Base-by-base conservation (phyloP, 2,797 vertebrate genomes). In the Champsocephalus esox region DNA sequence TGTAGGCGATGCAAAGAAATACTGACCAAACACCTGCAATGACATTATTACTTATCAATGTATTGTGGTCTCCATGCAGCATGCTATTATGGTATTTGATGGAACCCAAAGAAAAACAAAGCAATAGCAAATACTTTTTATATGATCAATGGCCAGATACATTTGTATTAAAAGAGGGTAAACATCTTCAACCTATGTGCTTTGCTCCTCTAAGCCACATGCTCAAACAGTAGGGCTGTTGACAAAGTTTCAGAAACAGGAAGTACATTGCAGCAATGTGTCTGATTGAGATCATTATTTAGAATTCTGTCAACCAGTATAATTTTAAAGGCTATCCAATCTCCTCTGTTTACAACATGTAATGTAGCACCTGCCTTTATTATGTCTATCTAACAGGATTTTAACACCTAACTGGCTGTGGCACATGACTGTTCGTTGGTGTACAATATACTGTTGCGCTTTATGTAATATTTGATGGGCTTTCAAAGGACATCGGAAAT, bases 81-180 rank as follows among this genome's bases (percentile, higher is more conserved):
- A 9, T 75, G 51, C 17, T 59, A 73, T 80, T 46, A 28, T 69
- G 14, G 59, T 52, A 71, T 72, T 69, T 65, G 44, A 73, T 51
- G 34, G 0, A 58, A 77, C 6, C 34, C 34, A 38, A 38, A 63
- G 19, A 68, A 11, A 59, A 80, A 67, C 82, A 83, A 85, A 80
- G 56, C 1, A 73, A 79, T 67, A 68, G 62, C 51, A 68, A 68
- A 58, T 52, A 70, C 52, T 65, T 41, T 65, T 32, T 43, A 28
- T 32, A 50, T 57, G 34, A 69, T 38, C 13, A 57, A 63, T 67
- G 32, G 74, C 80, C 59, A 28, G 46, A 62, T 41, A 0, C 2
- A 50, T 50, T 9, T 24, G n/a, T 56, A 11, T 65, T 19, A 11
- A 19, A 12, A n/a, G n/a, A 12, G 12, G n/a, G 9, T 8, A 55